Base-by-base conservation (phyloP, 1,140 invertebrate species). In the Drosophila pseudoananassae region DNA sequence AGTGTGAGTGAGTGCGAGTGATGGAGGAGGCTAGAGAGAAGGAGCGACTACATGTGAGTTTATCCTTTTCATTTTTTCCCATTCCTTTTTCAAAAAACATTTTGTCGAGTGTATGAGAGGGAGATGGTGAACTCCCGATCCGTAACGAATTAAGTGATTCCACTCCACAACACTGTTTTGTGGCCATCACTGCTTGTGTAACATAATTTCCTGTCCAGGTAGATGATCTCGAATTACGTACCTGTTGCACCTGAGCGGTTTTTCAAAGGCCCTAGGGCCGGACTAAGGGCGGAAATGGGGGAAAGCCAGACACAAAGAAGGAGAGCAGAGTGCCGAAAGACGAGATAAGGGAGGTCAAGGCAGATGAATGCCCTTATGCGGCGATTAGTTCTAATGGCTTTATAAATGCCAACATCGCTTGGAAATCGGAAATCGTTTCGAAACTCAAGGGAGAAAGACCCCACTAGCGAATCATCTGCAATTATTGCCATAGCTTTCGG, bases 381-480 rank as follows among this genome's bases (percentile, higher is more conserved):
- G 9, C 31, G 4, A 74, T 63, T 63, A 43, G 29, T 63, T 72
- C 52, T 76, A 76, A 66, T 64, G 73, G 17, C 47, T 74, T 78
- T 57, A 64, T 77, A 77, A 73, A 61, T 45, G 29, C 6, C 29
- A 20, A 25, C 25, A 7, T 27, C 25, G 25, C 6, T 27, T 27
- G 25, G 1, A 47, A 47, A n/a, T 15, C 49, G 25, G 1, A 47
- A 47, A n/a, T 15, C 49, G 38, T 40, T 61, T 72, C 58, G 7
- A 15, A 2, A 20, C 36, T 40, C 29, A 52, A 17, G 23, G 12
- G 69, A 15, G 59, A 15, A 36, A 43, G 14, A 43, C 27, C 1
- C 23, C 29, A 33, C n/a, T 8, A 61, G 15, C 49, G 25, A 27
- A 69, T 56, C 65, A 69, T 14, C 33, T 46, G 33, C 29, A 64